Evolutionary conservation across 2,888 invertebrate species (phyloP), one percentile per base, ranked within the genome.

Genomic region (Deilephila porcellus): DNA sequence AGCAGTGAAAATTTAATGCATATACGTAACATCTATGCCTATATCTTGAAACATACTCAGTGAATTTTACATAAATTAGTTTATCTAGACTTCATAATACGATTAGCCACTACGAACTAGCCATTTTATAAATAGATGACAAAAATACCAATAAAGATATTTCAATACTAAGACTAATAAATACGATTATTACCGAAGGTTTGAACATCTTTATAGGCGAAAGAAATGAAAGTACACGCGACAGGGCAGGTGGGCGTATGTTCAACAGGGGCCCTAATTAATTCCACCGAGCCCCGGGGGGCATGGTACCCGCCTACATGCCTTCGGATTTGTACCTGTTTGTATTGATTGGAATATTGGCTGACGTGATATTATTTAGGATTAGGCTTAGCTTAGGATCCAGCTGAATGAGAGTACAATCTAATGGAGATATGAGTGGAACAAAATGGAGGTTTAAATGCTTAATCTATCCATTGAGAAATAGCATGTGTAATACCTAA

Each of bases 241-340:
- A 78, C 80, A 78, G 81, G 75, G 77, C 76, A 76, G 79, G 86
- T 85, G 85, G 82, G 83, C 80, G 80, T 82, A 74, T 76, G 71
- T 72, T 4, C 81, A 76, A 76, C 76, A 71, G 74, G 71, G 25
- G 72, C 60, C 67, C 76, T 82, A 84, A 85, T 85, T 83, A 84
- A 83, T 83, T 80, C 81, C 53, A 76, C 53, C 72, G 73, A 70
- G 73, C 81, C 78, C 83, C 80, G 72, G 81, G 82, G 76, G 74
- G 73, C 73, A 75, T 73, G 78, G 82, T 81, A 77, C 82, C 80
- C 80, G 75, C 79, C 80, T 83, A 85, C 85, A 81, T 81, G 73
- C 72, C n/a, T 37, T 37, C 64, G 45, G n/a, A 25, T 37, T 45
- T 20, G 20, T n/a, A 45, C 45, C 37, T 37, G 45, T 64, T n/a